Conservation (phyloP, 2,113 vertebrate genomes). For the Indicator maculatus region DNA sequence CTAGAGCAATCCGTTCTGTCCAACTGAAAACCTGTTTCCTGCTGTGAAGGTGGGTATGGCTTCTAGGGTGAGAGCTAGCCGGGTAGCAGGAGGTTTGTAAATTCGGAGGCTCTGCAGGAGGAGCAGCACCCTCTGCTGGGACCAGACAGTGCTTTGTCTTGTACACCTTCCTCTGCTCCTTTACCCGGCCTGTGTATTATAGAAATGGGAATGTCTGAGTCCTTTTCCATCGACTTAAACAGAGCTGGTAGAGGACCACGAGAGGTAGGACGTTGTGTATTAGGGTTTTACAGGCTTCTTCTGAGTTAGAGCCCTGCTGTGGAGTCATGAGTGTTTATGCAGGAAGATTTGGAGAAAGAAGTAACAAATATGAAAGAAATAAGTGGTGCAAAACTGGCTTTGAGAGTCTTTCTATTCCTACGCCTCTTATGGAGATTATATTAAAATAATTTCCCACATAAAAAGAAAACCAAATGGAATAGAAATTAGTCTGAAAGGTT, state of each 20-base stretch:
- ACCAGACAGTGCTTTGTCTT: fast-evolving
- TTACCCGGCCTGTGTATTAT: fast-evolving
- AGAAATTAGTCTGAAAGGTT: background rate
- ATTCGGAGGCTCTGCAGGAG: background rate
- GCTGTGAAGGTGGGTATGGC: fast-evolving
- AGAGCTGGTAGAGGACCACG: background rate
- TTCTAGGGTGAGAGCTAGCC: fast-evolving
- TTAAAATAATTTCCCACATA: background rate
- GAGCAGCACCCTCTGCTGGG: slow-evolving; percentile 51
- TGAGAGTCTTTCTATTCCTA: background rate
- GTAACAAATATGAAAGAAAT: background rate
- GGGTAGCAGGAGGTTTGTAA: background rate
- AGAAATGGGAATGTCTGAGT: fast-evolving
- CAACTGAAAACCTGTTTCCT: fast-evolving
- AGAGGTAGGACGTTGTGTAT: fast-evolving
- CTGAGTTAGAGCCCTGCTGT: fast-evolving
- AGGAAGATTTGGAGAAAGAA: background rate
- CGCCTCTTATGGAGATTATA: background rate
- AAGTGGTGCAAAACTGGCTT: background rate
- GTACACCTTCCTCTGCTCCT: fast-evolving
- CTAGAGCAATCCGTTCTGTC: fast-evolving
- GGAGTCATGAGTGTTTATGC: fast-evolving
- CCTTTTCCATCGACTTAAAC: fast-evolving
- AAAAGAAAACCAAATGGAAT: background rate
- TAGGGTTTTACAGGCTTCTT: background rate